Conservation (phyloP, 53 echinoderm and acorn worm genomes). For the Luidia sarsii region DNA sequence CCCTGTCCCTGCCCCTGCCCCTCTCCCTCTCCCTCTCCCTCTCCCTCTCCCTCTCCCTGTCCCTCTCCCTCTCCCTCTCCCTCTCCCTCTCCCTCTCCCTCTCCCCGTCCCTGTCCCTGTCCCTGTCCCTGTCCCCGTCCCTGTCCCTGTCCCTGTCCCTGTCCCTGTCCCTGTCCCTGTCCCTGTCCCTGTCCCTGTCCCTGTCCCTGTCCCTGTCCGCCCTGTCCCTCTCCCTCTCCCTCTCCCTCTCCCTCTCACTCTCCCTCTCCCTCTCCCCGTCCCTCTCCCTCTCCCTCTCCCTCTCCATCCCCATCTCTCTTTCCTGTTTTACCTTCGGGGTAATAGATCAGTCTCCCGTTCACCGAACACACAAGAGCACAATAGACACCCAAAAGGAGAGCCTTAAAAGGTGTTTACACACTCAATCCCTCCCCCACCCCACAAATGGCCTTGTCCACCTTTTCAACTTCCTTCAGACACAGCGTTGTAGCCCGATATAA, state of each 20-base stretch:
- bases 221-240: not conserved
- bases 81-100: not conserved
- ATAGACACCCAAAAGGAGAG: not conserved
- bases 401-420: not conserved
- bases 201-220: not conserved
- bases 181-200: not conserved
- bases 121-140: not conserved
- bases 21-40: not conserved
- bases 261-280: not conserved
- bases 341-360: not conserved
- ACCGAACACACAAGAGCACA: not conserved
- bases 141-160: not conserved
- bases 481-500: too few relatives aligned
- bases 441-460: not conserved
- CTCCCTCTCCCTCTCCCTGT: not conserved
- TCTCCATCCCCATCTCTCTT: not conserved
- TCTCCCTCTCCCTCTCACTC: not conserved
- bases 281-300: not conserved
- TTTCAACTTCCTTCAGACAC: too few relatives aligned
- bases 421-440: not conserved
- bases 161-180: too few relatives aligned
- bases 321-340: too few relatives aligned
- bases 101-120: too few relatives aligned
- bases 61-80: not conserved
- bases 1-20: too few relatives aligned